These are phyloP conservation scores for Zootoca vivipara DNA, from an alignment of 2,113 vertebrate species.

Conservation along the genomic window DNA sequence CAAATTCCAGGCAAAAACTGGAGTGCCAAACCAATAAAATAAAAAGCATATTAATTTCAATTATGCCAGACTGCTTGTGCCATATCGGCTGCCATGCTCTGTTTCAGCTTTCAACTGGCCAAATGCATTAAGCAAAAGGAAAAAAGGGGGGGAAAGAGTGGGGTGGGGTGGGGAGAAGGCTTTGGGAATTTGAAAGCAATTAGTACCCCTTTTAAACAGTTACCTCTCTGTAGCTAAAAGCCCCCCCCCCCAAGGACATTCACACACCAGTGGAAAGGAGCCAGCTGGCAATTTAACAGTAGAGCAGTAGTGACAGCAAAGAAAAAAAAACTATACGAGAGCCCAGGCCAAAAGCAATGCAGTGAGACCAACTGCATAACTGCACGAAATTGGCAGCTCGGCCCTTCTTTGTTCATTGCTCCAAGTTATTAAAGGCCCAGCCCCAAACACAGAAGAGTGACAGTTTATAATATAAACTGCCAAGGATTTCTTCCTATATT, in stretches of 20 bases:
- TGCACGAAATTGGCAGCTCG: not conserved
- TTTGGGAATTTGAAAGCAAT: slow-evolving; percentile 17
- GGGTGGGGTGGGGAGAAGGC: not conserved
- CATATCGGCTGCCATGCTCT: not conserved
- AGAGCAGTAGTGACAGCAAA: slow-evolving; percentile 5
- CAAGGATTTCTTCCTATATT: not conserved
- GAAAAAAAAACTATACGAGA: not conserved
- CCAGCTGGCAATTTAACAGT: slow-evolving; percentile 37
- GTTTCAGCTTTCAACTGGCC: not conserved
- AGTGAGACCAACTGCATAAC: not conserved
- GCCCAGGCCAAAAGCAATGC: not conserved
- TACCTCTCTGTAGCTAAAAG: not conserved
- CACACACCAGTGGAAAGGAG: not conserved
- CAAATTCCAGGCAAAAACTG: not conserved
- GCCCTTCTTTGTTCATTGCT: not conserved
- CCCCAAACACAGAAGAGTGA: fast-evolving
- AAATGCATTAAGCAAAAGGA: not conserved
- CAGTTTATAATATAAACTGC: not conserved
- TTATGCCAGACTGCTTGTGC: not conserved
- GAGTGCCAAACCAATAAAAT: not conserved
- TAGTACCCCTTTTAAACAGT: slow-evolving; percentile 33
- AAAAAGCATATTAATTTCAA: not conserved
- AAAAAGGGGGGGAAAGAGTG: not conserved
- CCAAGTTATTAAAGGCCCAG: not conserved
- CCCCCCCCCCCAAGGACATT: not conserved